Percentiles rank a stretch among this genome's conserved stretches.
Evolutionary conservation across 2,113 vertebrate genomes (phyloP).

Genomic region (Semicossyphus pulcher): DNA sequence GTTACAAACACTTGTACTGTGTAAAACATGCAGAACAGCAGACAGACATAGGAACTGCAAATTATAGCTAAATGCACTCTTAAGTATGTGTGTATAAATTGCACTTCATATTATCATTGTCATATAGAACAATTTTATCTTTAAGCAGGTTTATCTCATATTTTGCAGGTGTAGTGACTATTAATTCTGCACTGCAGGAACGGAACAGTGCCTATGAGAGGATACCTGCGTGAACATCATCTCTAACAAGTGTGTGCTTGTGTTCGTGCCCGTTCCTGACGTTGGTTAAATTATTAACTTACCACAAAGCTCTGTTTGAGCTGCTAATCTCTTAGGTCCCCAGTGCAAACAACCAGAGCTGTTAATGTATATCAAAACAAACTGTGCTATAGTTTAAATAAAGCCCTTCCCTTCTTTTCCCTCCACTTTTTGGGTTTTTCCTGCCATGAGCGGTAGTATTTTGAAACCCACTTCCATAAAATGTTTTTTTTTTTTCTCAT

Average conservation of each 20-base stretch:
- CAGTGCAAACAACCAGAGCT: background rate
- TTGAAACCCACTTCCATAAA: slow-evolving; percentile 22
- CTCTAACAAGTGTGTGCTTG: slow-evolving; percentile 5
- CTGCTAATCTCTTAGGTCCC: slow-evolving; percentile 3
- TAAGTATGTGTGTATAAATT: background rate
- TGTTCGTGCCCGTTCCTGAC: background rate
- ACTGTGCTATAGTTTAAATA: background rate
- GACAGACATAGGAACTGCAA: background rate
- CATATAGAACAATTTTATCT: background rate
- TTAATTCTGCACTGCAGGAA: background rate
- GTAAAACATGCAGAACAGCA: background rate
- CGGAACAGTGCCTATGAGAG: background rate
- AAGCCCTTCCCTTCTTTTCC: background rate
- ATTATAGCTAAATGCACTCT: background rate
- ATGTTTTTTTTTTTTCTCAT: background rate
- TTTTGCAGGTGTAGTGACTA: background rate
- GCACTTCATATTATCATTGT: background rate
- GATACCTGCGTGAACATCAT: background rate
- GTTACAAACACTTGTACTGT: background rate
- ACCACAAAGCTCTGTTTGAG: background rate
- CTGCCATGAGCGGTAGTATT: slow-evolving; percentile 19
- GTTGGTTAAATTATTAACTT: slow-evolving; percentile 36
- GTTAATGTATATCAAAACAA: background rate
- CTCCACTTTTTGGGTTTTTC: slow-evolving; percentile 8
- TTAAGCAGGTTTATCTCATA: background rate